A percentile compares a stretch with the other conserved stretches of the same genome.
Conservation (phyloP, 2,797 vertebrate species). For the Pipistrellus pipistrellus region DNA sequence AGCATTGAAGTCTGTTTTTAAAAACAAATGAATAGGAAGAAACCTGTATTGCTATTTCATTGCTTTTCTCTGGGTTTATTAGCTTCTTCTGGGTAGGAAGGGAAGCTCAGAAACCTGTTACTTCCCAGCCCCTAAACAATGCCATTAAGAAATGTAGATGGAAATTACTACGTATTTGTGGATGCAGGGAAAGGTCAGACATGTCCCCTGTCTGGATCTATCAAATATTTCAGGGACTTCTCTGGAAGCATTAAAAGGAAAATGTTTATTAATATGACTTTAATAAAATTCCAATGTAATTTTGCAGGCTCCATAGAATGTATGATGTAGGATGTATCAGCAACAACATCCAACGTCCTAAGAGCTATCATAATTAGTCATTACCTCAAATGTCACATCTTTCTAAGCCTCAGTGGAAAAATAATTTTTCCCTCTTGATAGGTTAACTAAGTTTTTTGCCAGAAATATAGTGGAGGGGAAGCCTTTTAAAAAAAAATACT, state of each 20-base stretch:
- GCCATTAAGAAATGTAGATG: background rate
- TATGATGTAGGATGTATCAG: background rate
- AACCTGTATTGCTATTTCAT: background rate
- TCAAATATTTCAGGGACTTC: background rate
- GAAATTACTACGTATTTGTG: background rate
- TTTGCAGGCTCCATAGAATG: background rate
- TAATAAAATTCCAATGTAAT: conserved; percentile 20
- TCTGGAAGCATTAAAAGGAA: background rate
- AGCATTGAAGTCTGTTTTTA: background rate
- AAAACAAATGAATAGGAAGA: background rate
- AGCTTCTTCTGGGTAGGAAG: background rate
- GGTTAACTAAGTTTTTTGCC: background rate
- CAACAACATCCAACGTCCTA: conserved; percentile 41
- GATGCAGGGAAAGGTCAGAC: background rate
- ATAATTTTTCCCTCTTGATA: background rate
- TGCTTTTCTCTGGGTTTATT: background rate
- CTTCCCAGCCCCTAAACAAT: background rate
- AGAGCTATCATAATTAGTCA: background rate
- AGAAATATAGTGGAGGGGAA: background rate
- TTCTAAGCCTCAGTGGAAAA: background rate
- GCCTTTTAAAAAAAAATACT: background rate
- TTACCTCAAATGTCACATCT: background rate
- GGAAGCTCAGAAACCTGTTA: background rate
- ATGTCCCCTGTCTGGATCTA: background rate
- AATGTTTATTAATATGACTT: background rate